Evolutionary conservation across 2,113 vertebrate genomes (phyloP), one percentile per base, ranked within the genome.

Genomic region (Okapia johnstoni): DNA sequence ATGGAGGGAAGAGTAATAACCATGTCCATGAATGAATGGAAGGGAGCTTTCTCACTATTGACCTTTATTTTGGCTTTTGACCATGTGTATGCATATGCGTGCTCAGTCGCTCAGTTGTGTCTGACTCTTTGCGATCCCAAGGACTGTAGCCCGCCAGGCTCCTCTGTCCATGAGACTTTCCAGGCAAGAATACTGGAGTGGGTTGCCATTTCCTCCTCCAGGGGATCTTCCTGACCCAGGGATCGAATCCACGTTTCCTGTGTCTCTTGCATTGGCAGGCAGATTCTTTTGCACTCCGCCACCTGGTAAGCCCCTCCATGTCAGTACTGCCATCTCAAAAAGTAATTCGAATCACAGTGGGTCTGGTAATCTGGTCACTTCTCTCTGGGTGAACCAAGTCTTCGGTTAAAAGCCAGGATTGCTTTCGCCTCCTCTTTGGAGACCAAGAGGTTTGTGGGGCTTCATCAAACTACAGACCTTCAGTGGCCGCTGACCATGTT

Each of bases 1-100:
- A 21, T 1, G 3, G 10, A 12, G 5, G 16, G 76, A 13, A 55
- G 85, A 15, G 7, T 48, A 60, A 89, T 43, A 36, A 50, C 23
- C 21, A 40, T 16, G 9, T 46, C 6, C 9, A 0, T 21, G 54
- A 28, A 40, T 5, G 15, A 40, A 12, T 0, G 3, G 26, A 52
- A 12, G 13, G 26, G 33, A 52, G n/a, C 13, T 33, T 58, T 66
- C 70, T 85, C 61, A 58, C 52, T 23, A 10, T 3, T n/a, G 33
- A 61, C 3, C 33, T 93, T 50, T 40, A 7, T 43, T 61, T 54
- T 21, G 70, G 19, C 33, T 63, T 85, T 79, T n/a, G 46, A 70
- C 15, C 17, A 6, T 0, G 2, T 12, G 66, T 12, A 26, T 76
- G 40, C 14, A 6, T 76, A 43, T 76, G 21, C 2, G 1, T 43